These are phyloP conservation scores for Epizoanthus stellaris DNA, from an alignment of 92 coral and sea anemone genomes.

Conservation along the genomic window DNA sequence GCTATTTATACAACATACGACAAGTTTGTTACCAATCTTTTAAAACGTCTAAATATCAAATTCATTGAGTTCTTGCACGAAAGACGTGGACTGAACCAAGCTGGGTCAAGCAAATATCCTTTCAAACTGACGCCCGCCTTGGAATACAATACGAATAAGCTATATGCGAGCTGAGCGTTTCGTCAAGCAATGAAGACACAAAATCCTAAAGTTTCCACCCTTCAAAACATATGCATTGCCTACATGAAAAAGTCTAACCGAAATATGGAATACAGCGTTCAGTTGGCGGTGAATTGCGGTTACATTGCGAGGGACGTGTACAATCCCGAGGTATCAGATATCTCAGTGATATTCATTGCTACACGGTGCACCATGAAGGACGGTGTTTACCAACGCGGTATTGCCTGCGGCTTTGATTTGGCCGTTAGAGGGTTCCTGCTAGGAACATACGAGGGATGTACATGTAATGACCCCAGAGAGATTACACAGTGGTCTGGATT, in stretches of 20 bases:
- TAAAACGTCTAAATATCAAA: no score
- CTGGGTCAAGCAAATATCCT: no score
- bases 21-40: no score
- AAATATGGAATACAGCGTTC: constrained; percentile 51
- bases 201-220: constrained; percentile 30
- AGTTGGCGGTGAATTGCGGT: constrained; percentile 50
- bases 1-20: no score
- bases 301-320: constrained; percentile 54
- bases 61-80: no score
- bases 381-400: constrained; percentile 61
- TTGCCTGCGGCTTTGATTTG: constrained; percentile 62
- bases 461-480: constrained; percentile 56
- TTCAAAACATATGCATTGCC: constrained; percentile 54
- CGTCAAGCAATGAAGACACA: neutral
- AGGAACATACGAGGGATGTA: constrained; percentile 64
- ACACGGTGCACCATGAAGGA: constrained; percentile 57
- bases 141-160: no score
- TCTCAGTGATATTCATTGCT: constrained; percentile 49
- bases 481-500: constrained; percentile 56
- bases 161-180: neutral
- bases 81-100: no score
- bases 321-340: constrained; percentile 11
- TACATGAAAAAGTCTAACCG: constrained; percentile 60
- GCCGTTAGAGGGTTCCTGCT: constrained; percentile 48
- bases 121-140: no score